These are phyloP conservation scores for pig (Sus scrofa) DNA, from an alignment of 2,113 vertebrate species.

Conservation along the genomic window T2T-Sscrofa CM000813.6:48155001-48155500, in stretches of 20 bases:
- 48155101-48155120: too few species aligned
- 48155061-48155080: too few species aligned
- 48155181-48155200: not conserved
- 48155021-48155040: too few species aligned
- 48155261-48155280: not conserved
- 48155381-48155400: constrained; percentile 15
- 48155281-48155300: constrained; percentile 45
- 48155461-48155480: constrained; percentile 75
- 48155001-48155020: too few species aligned
- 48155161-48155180: constrained; percentile 52
- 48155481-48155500: constrained; percentile 75
- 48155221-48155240: constrained; percentile 61
- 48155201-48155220: constrained; percentile 50
- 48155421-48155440: constrained; percentile 62
- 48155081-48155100: too few species aligned
- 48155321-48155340: constrained; percentile 21
- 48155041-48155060: too few species aligned
- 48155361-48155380: constrained; percentile 35
- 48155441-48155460: constrained; percentile 73
- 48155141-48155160: not conserved
- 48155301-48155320: constrained; percentile 12
- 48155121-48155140: constrained; percentile 45
- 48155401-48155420: constrained; percentile 61
- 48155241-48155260: constrained; percentile 36
- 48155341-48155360: constrained; percentile 54